These are phyloP conservation scores for Ceratosolen solmsi DNA, from an alignment of 1,140 invertebrate species.

Conservation along the genomic window DNA sequence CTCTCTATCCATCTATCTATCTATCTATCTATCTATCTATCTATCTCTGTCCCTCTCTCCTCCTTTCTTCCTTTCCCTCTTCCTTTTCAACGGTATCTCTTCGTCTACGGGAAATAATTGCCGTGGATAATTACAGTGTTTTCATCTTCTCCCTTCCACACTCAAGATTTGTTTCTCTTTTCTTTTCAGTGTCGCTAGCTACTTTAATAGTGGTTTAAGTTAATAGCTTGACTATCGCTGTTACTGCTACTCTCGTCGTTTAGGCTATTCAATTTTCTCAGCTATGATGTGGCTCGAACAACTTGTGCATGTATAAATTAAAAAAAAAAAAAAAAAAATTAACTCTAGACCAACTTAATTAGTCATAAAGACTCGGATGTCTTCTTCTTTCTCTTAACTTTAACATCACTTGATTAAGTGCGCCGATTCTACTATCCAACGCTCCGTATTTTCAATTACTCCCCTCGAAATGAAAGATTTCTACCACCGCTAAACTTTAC, in stretches of 20 bases:
- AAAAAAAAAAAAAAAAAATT: constrained; percentile 1
- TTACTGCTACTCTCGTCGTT: background rate
- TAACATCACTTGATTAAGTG: constrained; percentile 29
- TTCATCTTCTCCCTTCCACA: constrained; percentile 3
- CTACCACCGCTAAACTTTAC: background rate
- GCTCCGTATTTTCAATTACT: constrained; percentile 29
- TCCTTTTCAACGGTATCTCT: background rate
- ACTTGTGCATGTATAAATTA: too few relatives aligned
- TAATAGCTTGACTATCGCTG: too few relatives aligned
- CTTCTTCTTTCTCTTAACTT: background rate
- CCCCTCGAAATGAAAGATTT: background rate
- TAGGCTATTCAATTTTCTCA: constrained; percentile 20
- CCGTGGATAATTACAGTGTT: constrained; percentile 62
- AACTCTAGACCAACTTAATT: constrained; percentile 16
- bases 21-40: background rate
- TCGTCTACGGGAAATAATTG: constrained; percentile 61
- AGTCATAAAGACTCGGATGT: constrained; percentile 1
- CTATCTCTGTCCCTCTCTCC: constrained; percentile 15
- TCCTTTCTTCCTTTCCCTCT: constrained; percentile 35
- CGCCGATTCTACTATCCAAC: background rate
- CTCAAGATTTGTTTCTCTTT: background rate
- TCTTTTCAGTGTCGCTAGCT: background rate
- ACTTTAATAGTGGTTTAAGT: background rate
- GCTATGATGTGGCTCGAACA: background rate
- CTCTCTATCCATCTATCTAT: background rate